Percentiles rank a stretch among this genome's conserved stretches.
These are phyloP conservation scores for Austrofundulus limnaeus DNA, from an alignment of 2,113 vertebrate genomes.

Conservation along the genomic window DNA sequence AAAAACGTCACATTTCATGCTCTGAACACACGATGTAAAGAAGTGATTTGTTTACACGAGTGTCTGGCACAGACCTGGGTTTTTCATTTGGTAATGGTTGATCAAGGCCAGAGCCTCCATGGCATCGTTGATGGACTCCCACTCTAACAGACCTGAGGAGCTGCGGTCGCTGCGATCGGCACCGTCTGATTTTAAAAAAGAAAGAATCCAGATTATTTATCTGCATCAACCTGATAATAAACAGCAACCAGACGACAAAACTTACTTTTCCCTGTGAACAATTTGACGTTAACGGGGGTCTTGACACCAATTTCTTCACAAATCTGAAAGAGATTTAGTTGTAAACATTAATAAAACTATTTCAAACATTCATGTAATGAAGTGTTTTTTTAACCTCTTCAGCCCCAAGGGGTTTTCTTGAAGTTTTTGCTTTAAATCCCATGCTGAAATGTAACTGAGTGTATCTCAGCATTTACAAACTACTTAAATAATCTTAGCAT, in stretches of 20 bases:
- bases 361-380: too few relatives aligned
- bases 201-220: neutral
- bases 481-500: too few relatives aligned
- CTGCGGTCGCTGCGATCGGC: conserved; percentile 86
- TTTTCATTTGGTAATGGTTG: conserved; percentile 96
- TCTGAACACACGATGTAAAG: too few relatives aligned
- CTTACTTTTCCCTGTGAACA: conserved; percentile 95
- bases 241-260: conserved; percentile 2
- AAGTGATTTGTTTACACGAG: neutral
- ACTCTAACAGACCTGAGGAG: conserved; percentile 91
- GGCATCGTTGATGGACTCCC: conserved; percentile 92
- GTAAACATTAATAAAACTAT: neutral
- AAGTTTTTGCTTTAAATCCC: too few relatives aligned
- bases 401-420: too few relatives aligned
- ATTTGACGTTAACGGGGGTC: conserved; percentile 86
- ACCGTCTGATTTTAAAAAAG: conserved; percentile 48
- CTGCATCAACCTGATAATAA: too few relatives aligned
- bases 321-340: conserved; percentile 74
- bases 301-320: conserved; percentile 89
- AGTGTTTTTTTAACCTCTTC: too few relatives aligned
- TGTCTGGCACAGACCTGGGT: conserved; percentile 82
- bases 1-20: too few relatives aligned
- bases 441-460: too few relatives aligned
- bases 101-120: conserved; percentile 89
- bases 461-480: too few relatives aligned